A percentile compares a stretch with the other conserved stretches of the same genome.
phyloP scores from a whole-genome alignment of 2,113 vertebrate species.

The Sapajus apella region DNA sequence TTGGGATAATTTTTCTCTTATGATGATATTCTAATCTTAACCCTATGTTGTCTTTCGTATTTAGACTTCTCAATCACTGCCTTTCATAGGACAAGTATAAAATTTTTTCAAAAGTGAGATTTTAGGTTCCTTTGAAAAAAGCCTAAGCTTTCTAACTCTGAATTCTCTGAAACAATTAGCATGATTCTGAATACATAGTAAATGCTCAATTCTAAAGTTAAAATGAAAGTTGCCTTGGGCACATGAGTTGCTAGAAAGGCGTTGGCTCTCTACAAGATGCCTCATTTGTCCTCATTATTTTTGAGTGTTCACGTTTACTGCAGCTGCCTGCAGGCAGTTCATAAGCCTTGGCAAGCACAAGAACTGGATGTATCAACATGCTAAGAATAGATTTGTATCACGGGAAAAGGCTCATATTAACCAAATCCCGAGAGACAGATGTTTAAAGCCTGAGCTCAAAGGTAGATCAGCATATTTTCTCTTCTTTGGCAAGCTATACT shows the following conservation, averaged over 20 bases:
- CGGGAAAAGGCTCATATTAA: constrained; percentile 56
- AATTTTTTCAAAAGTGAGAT: constrained; percentile 33
- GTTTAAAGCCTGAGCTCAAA: constrained; percentile 56
- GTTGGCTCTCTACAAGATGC: background rate
- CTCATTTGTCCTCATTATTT: constrained; percentile 64
- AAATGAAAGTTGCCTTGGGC: constrained; percentile 47
- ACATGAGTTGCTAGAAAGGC: background rate
- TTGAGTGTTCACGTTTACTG: background rate
- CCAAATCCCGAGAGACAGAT: constrained; percentile 62
- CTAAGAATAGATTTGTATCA: constrained; percentile 64
- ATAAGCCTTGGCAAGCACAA: constrained; percentile 40
- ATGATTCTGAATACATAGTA: constrained; percentile 47
- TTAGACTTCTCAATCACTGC: constrained; percentile 26
- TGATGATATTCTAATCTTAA: constrained; percentile 31
- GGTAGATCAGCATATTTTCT: constrained; percentile 64
- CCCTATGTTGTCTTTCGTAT: background rate
- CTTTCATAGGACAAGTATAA: constrained; percentile 53
- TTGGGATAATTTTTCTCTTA: background rate
- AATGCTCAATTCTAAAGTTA: constrained; percentile 1
- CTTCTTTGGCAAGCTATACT: background rate
- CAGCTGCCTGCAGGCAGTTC: constrained; percentile 47
- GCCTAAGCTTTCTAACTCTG: constrained; percentile 18
- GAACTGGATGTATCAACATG: constrained; percentile 52
- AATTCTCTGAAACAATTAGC: constrained; percentile 37
- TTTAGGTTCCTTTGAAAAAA: constrained; percentile 20